These are phyloP conservation scores for Melanotaenia duboulayi DNA, from an alignment of 2,113 vertebrate genomes.

Conservation along the genomic window DNA sequence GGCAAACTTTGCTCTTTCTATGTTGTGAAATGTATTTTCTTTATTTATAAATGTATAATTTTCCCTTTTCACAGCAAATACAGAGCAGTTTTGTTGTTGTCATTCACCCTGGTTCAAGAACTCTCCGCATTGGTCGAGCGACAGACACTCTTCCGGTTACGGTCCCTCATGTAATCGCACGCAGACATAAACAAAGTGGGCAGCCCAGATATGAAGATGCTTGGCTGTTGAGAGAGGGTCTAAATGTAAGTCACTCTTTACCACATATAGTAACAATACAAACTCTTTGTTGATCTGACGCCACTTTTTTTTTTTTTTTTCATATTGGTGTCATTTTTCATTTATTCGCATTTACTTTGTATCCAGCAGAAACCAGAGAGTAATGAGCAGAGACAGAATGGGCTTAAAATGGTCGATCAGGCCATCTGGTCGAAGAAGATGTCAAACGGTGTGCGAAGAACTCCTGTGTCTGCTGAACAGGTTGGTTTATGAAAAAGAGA, in stretches of 20 bases:
- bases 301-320: background rate
- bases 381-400: conserved; percentile 96
- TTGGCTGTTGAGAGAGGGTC: conserved; percentile 91
- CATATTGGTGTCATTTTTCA: background rate
- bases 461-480: conserved; percentile 95
- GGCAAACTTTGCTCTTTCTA: too few relatives aligned
- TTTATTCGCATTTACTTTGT: background rate
- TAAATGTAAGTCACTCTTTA: conserved; percentile 84
- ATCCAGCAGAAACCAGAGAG: conserved; percentile 92
- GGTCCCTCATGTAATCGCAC: conserved; percentile 91
- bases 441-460: conserved; percentile 95
- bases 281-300: background rate
- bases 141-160: conserved; percentile 91
- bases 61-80: conserved; percentile 87
- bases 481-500: conserved; percentile 79
- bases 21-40: background rate
- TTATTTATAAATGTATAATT: background rate
- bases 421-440: conserved; percentile 99
- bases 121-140: conserved; percentile 90
- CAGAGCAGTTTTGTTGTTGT: conserved; percentile 96
- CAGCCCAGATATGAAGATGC: conserved; percentile 88
- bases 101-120: conserved; percentile 93
- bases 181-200: conserved; percentile 90
- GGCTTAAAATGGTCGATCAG: conserved; percentile 99
- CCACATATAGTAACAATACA: background rate